phyloP scores from a whole-genome alignment of 2,888 invertebrate species.

The Polydrusus pterygomalis region DNA sequence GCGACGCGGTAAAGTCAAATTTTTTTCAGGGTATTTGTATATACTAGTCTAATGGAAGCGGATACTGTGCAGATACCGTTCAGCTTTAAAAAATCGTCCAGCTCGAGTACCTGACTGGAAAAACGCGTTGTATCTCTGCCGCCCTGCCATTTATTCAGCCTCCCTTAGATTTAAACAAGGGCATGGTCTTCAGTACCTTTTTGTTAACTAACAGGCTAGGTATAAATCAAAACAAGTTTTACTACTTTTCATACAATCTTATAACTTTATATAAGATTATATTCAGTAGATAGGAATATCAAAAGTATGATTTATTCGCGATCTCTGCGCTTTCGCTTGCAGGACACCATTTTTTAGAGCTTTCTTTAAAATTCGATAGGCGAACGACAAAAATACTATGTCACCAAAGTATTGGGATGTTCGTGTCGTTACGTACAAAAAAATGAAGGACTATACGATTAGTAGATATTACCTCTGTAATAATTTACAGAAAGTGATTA shows the following conservation, averaged over 20 bases:
- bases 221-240: constrained; percentile 1
- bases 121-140: constrained; percentile 60
- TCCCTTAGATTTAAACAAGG: constrained; percentile 53
- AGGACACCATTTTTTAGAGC: background rate
- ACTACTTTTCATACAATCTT: constrained; percentile 11
- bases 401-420: background rate
- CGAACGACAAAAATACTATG: background rate
- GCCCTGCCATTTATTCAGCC: constrained; percentile 59
- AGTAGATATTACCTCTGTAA: background rate
- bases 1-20: constrained; percentile 66
- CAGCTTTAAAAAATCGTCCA: constrained; percentile 68
- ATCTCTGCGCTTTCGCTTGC: background rate
- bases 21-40: constrained; percentile 73
- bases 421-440: constrained; percentile 6
- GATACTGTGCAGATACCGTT: constrained; percentile 69
- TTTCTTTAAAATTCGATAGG: background rate
- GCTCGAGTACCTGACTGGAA: constrained; percentile 72
- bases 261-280: constrained; percentile 2
- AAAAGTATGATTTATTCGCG: background rate
- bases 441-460: background rate
- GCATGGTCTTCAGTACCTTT: constrained; percentile 59
- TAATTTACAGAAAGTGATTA: constrained; percentile 5
- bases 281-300: constrained; percentile 7
- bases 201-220: constrained; percentile 4
- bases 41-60: constrained; percentile 72